A percentile compares a stretch with the other conserved stretches of the same genome.
Evolutionary conservation across 1,140 invertebrate genomes (phyloP).

Genomic region (Phymorhynchus buccinoides): DNA sequence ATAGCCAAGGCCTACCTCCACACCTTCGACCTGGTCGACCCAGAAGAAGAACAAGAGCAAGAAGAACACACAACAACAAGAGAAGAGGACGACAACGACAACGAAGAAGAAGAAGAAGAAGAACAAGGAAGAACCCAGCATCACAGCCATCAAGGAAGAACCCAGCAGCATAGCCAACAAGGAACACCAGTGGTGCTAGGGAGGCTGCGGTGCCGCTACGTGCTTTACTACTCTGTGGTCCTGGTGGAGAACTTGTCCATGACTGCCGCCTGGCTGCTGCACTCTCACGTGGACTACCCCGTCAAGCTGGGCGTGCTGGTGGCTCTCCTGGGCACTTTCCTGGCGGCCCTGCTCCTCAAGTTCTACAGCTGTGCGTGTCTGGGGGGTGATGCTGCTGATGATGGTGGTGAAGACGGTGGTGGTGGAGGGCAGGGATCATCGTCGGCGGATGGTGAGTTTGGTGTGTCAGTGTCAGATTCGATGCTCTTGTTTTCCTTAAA

Average conservation of each 20-base stretch:
- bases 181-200: neutral
- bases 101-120: neutral
- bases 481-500: too few relatives aligned
- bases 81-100: neutral
- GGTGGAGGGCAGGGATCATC: too few relatives aligned
- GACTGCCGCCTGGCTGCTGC: conserved; percentile 44
- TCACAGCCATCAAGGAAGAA: neutral
- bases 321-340: conserved; percentile 32
- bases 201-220: conserved; percentile 41
- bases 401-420: too few relatives aligned
- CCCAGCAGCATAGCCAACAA: too few relatives aligned
- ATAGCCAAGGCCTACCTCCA: conserved; percentile 31
- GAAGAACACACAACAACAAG: neutral
- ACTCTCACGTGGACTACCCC: conserved; percentile 29
- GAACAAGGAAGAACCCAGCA: neutral
- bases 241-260: conserved; percentile 48
- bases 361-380: conserved; percentile 31
- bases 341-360: conserved; percentile 38
- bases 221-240: conserved; percentile 39
- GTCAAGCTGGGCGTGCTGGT: conserved; percentile 39
- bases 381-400: neutral
- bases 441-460: too few relatives aligned
- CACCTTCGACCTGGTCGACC: conserved; percentile 37
- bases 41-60: neutral
- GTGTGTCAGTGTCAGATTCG: too few relatives aligned